Evolutionary conservation across 1,140 invertebrate genomes (phyloP).

Genomic region (Caenorhabditis latens): DNA sequence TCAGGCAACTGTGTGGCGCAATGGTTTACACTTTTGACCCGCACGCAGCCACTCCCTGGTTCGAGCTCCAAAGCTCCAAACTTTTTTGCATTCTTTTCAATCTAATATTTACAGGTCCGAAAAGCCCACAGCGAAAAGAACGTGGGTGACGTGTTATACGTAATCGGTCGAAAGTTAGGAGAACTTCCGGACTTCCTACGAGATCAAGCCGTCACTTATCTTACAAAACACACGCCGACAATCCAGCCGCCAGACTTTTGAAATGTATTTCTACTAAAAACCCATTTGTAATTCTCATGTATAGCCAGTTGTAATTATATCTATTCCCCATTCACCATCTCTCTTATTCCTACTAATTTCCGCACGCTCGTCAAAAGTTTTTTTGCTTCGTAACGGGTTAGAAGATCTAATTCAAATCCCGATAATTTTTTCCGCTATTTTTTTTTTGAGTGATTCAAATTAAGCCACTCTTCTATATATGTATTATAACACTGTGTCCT

Average conservation of each 20-base stretch:
- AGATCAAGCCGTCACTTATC: constrained; percentile 25
- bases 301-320: constrained; percentile 18
- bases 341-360: not conserved
- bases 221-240: constrained; percentile 36
- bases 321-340: not conserved
- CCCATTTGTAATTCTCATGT: constrained; percentile 10
- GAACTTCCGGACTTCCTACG: not conserved
- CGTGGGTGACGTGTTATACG: not conserved
- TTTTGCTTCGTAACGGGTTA: constrained; percentile 18
- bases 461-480: not conserved
- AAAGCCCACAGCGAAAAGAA: constrained; percentile 31
- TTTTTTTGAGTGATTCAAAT: not conserved
- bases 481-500: constrained; percentile 11
- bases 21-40: too few species aligned
- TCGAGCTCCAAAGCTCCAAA: too few species aligned
- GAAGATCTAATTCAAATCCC: not conserved
- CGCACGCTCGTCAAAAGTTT: not conserved
- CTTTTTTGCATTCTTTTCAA: too few species aligned
- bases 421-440: not conserved
- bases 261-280: not conserved
- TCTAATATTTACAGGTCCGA: not conserved
- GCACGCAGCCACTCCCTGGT: too few species aligned
- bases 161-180: not conserved
- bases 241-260: constrained; percentile 30
- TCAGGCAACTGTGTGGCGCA: too few species aligned